Conservation (phyloP, 2,797 vertebrate genomes). For the Brachymystax lenok region DNA sequence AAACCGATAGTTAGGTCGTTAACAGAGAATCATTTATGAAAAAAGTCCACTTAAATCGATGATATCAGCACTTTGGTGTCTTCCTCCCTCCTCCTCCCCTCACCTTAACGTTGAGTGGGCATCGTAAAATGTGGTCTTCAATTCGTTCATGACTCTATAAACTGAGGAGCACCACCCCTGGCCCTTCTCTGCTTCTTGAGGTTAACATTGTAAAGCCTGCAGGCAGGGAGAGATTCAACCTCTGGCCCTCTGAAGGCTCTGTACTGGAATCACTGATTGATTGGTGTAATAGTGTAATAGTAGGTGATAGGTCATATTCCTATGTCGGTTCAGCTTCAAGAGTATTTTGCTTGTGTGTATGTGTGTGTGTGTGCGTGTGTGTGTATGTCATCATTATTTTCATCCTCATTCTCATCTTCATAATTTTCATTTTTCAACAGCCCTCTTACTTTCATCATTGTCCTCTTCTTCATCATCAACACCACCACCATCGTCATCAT, state of each 20-base stretch:
- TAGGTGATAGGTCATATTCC: neutral
- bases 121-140: slow-evolving; percentile 25
- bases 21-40: neutral
- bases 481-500: slow-evolving; percentile 10
- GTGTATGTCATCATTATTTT: neutral
- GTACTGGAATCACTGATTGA: neutral
- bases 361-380: no score
- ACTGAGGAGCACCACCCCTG: slow-evolving; percentile 11
- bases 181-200: slow-evolving; percentile 9
- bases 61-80: slow-evolving; percentile 29
- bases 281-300: neutral
- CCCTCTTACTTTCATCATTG: slow-evolving; percentile 12
- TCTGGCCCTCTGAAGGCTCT: neutral
- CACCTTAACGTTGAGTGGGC: slow-evolving; percentile 14
- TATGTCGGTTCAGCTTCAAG: neutral
- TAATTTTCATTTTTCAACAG: slow-evolving; percentile 17
- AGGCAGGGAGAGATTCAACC: neutral
- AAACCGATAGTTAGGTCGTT: neutral
- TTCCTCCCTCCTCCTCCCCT: slow-evolving; percentile 14
- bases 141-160: slow-evolving; percentile 38
- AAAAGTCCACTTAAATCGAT: slow-evolving; percentile 10
- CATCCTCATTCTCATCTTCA: slow-evolving; percentile 14
- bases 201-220: slow-evolving; percentile 14
- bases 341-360: neutral
- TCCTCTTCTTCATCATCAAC: slow-evolving; percentile 6